A percentile compares a stretch with the other conserved stretches of the same genome.
These are phyloP conservation scores for Calephelis perditalis DNA, from an alignment of 2,888 invertebrate genomes.

Conservation along the genomic window DNA sequence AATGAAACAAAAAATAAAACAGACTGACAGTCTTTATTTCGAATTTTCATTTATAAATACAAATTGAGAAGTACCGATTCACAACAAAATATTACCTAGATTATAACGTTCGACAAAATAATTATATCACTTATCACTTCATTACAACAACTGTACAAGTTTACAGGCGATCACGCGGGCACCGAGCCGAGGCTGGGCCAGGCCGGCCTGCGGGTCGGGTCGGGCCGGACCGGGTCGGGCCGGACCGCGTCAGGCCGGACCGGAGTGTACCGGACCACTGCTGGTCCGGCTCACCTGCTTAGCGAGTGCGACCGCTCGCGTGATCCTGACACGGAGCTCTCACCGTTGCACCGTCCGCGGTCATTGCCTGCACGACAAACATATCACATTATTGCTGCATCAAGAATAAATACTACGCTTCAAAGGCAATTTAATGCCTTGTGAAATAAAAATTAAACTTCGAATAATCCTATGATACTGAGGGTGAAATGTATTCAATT, in stretches of 20 bases:
- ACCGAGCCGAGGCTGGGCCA: constrained; percentile 22
- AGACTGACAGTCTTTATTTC: constrained; percentile 74
- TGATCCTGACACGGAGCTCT: constrained; percentile 49
- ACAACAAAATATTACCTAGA: constrained; percentile 73
- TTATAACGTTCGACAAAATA: constrained; percentile 67
- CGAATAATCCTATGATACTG: too few species aligned
- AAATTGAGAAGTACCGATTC: constrained; percentile 77
- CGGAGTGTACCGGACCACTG: constrained; percentile 18
- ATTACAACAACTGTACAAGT: constrained; percentile 63
- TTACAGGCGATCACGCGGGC: constrained; percentile 22
- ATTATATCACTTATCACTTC: constrained; percentile 72
- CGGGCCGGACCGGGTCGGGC: constrained; percentile 25
- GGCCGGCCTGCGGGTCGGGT: constrained; percentile 17
- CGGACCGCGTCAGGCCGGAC: not conserved
- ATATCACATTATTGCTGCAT: constrained; percentile 22
- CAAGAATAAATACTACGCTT: too few species aligned
- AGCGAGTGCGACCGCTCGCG: constrained; percentile 80
- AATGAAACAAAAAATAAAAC: constrained; percentile 36
- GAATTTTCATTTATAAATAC: constrained; percentile 74
- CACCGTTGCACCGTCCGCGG: constrained; percentile 60
- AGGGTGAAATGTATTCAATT: too few species aligned
- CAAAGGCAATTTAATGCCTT: too few species aligned
- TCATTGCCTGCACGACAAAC: constrained; percentile 60
- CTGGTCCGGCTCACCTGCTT: constrained; percentile 79
- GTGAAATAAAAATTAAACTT: too few species aligned